Conservation (phyloP, 2,888 invertebrate genomes). For the Trichopria drosophilae region DNA sequence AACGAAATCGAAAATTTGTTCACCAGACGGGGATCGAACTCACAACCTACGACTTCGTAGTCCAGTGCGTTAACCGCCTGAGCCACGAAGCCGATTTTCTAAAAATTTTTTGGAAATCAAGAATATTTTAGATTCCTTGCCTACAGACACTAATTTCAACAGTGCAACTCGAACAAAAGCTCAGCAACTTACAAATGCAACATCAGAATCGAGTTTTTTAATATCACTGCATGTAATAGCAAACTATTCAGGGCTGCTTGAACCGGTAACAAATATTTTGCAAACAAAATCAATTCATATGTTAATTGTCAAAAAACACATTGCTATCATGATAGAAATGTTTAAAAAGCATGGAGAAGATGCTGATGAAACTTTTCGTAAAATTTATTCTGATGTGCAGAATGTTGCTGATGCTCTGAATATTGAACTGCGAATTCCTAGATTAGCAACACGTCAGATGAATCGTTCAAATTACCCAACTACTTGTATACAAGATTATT, state of each 20-base stretch:
- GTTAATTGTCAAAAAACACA: slow-evolving; percentile 35
- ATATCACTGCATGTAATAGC: slow-evolving; percentile 39
- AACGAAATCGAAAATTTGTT: no score
- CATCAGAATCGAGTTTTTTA: slow-evolving; percentile 31
- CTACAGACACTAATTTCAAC: slow-evolving; percentile 33
- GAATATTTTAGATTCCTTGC: slow-evolving; percentile 35
- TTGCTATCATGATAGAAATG: slow-evolving; percentile 10
- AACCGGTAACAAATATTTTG: slow-evolving; percentile 41
- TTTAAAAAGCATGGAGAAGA: slow-evolving; percentile 9
- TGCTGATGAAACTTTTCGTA: no score
- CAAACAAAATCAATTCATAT: slow-evolving; percentile 38
- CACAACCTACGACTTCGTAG: no score
- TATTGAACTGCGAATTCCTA: slow-evolving; percentile 6
- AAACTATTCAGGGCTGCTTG: slow-evolving; percentile 40
- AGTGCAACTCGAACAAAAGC: slow-evolving; percentile 39
- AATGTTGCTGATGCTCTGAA: slow-evolving; percentile 6
- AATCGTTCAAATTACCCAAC: slow-evolving; percentile 10
- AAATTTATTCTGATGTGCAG: slow-evolving; percentile 2
- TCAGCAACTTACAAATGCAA: slow-evolving; percentile 40
- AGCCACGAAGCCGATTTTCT: no score
- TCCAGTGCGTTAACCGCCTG: no score
- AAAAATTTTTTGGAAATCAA: slow-evolving; percentile 37
- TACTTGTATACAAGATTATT: slow-evolving; percentile 2
- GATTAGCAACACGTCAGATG: slow-evolving; percentile 11
- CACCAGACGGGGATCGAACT: no score